Evolutionary conservation across 2,888 invertebrate species (phyloP), one percentile per base, ranked within the genome.

Genomic region (Melanotus villosus): DNA sequence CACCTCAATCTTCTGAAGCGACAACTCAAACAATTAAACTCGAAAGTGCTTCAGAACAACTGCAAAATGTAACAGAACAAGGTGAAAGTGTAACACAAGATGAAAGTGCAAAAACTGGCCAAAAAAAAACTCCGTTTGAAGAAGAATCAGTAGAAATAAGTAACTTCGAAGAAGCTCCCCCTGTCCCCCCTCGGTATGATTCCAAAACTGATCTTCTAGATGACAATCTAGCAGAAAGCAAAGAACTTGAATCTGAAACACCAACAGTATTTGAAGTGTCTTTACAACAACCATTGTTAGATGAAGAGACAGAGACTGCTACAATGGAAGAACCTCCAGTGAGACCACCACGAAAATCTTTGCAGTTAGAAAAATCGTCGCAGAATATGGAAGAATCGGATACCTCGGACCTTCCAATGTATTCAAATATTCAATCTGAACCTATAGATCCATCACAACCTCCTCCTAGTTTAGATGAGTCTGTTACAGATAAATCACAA

Each of bases 141-240:
- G 72, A 71, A 23, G 84, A 85, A 58, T 86, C 87, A 32, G 85
- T 85, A 73, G 83, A 87, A 72, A 87, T 87, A 18, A 87, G 87
- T n/a, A 85, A 86, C 6, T 86, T 62, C 14, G 66, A 71, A 60
- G 78, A 87, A 52, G 84, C 86, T 45, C 87, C 88, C 0, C 81
- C 87, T 54, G 78, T 88, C 50, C 87, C 69, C 12, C 65, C 65
- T 43, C 34, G 69, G n/a, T 60, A 69, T 21, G 60, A 64, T 60
- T 69, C 65, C 36, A 59, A 54, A 65, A 43, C 59, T n/a, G 47
- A 59, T 16, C 63, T 64, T 34, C 18, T 52, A 16, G 58, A 62
- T 6, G 63, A 62, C 14, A 47, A 19, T 19, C n/a, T 57, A 21
- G 47, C 56, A 18, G 47, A 68, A 57, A 14, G 2, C 23, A 50